Base-by-base conservation (phyloP, 1,140 invertebrate genomes). In the Batillaria attramentaria region DNA sequence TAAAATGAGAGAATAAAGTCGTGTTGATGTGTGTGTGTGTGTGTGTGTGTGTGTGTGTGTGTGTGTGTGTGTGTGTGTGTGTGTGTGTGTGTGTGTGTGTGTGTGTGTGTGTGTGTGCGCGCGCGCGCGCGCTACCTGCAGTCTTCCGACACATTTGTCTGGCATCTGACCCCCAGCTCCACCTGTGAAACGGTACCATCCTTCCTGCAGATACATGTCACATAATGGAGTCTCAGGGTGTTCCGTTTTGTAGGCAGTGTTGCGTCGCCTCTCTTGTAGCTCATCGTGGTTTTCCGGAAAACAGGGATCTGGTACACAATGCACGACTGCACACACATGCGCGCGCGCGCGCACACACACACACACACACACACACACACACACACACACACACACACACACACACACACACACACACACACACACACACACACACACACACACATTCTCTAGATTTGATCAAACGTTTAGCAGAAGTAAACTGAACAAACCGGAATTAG, bases 161-260 rank as follows among this genome's bases (percentile, higher is more conserved):
- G 77, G 77, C 77, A 79, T 72, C 69, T 31, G 43, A 39, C 77
- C 77, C 13, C 75, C 75, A 3, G 65, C 75, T 2, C 2, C 28
- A n/a, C 46, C 62, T 3, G 77, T 72, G 54, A 79, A 79, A 24
- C 77, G 77, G 77, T 79, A 79, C 77, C 77, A 79, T 6, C 77
- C 77, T 3, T 31, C 20, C 4, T 35, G 33, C 0, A 79, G 35
- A 37, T 42, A 33, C n/a, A 79, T 72, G 60, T 79, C 77, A 57
- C 77, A 79, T 0, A 79, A 28, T 4, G 77, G 77, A 2, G 3
- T 42, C 37, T 42, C 68, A n/a, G 77, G 77, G 54, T 72, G 72
- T 42, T 39, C 33, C 31, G 24, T 62, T 3, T 3, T 37, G 77
- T 41, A 72, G 2, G 31, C 69, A 1, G 68, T 35, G 35, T 35